Evolutionary conservation across 1,140 invertebrate genomes (phyloP), one percentile per base, ranked within the genome.

Genomic region (Pseudomyrmex gracilis): DNA sequence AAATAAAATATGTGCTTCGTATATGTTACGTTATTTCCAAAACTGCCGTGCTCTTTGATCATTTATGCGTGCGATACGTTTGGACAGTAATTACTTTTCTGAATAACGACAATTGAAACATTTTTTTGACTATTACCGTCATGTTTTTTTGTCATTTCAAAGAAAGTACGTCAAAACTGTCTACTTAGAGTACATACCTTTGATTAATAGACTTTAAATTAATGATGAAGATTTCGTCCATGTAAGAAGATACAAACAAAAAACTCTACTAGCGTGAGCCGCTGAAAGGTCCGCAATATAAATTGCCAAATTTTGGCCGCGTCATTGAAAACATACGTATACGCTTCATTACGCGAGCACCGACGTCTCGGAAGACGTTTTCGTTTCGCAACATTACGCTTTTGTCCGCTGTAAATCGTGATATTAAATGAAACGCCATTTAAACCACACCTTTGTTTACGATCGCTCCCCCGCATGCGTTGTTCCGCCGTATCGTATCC

Each of bases 361-460:
- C 51, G 12, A 64, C 10, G 51, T 58, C 43, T 13, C 51, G 43
- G 57, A 51, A 57, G 64, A 34, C 7, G 34, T 34, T 68, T 57
- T 57, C 67, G 76, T 58, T 68, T 78, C 64, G 76, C 64, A 78
- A 78, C 20, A 58, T 78, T 70, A 67, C 20, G 51, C 66, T 78
- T 78, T 78, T 78, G 68, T 70, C 64, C 64, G 17, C 34, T 47
- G 13, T 78, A 78, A 78, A 78, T 57, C 76, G 64, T 10, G 64
- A 78, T 78, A 34, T 78, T 78, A 78, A 78, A 34, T 57, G 64
- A 78, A 78, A 20, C 73, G 58, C 83, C 51, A 83, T 87, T 83
- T 83, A 87, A 87, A 68, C 85, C 85, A 71, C 86, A 67, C 80
- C 73, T 87, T 87, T 87, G 86, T 87, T 87, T 87, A 86, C 68